These are phyloP conservation scores for Crioceris asparagi DNA, from an alignment of 2,888 invertebrate species.

Conservation along the genomic window DNA sequence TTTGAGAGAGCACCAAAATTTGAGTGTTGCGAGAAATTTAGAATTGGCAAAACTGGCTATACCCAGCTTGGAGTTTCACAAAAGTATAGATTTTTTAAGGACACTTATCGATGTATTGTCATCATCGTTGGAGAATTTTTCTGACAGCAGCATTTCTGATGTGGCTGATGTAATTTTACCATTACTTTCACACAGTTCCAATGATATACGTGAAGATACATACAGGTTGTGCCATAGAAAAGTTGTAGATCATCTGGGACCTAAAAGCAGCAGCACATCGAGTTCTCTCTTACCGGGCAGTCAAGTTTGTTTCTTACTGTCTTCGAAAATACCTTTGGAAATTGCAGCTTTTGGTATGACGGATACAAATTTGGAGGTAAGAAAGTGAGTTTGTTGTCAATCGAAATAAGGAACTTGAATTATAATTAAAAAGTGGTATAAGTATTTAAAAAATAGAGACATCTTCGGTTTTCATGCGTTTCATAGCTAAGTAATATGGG, in stretches of 20 bases:
- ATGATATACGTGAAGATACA: slow-evolving; percentile 43
- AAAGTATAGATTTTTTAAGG: slow-evolving; percentile 43
- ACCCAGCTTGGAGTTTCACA: slow-evolving; percentile 45
- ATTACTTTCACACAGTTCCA: slow-evolving; percentile 46
- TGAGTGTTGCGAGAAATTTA: slow-evolving; percentile 35
- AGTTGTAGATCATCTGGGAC: slow-evolving; percentile 45
- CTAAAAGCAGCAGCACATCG: slow-evolving; percentile 34
- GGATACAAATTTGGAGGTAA: slow-evolving; percentile 37
- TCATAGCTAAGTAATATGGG: too few species aligned
- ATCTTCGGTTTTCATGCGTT: too few species aligned
- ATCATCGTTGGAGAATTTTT: slow-evolving; percentile 24
- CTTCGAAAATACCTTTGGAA: slow-evolving; percentile 49
- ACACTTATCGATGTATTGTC: slow-evolving; percentile 28
- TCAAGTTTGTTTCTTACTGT: slow-evolving; percentile 45
- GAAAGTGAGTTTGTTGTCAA: slow-evolving; percentile 3
- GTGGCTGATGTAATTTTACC: too few species aligned
- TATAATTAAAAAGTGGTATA: too few species aligned
- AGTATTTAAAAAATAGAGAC: too few species aligned
- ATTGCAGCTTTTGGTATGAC: slow-evolving; percentile 52
- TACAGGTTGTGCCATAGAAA: slow-evolving; percentile 45
- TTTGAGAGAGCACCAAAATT: slow-evolving; percentile 32
- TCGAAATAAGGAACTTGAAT: too few species aligned
- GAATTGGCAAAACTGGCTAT: slow-evolving; percentile 43
- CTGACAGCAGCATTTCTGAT: too few species aligned
- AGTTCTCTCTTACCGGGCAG: slow-evolving; percentile 35